Percentiles rank a stretch among this genome's conserved stretches.
Conservation (phyloP, 2,113 vertebrate species). For the Crotalus helleri region DNA sequence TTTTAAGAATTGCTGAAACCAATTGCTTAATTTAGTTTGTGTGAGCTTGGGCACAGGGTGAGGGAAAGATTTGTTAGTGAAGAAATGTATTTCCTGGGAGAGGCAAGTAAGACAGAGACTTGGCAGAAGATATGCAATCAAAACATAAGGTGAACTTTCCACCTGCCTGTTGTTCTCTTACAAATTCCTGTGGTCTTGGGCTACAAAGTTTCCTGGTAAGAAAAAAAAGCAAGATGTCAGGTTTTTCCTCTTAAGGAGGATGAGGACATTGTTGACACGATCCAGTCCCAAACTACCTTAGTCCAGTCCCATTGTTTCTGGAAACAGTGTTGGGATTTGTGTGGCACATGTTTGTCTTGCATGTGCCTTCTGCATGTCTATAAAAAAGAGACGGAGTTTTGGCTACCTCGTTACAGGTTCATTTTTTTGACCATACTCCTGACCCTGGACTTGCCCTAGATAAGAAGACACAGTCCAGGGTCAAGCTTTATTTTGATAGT, state of each 20-base stretch:
- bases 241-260: background rate
- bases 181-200: no score
- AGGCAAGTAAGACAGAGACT: no score
- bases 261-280: no score
- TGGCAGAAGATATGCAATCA: background rate
- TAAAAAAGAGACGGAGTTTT: no score
- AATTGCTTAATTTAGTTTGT: background rate
- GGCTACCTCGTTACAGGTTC: no score
- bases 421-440: background rate
- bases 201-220: background rate
- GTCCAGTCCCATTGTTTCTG: conserved; percentile 58
- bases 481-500: conserved; percentile 1
- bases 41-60: no score
- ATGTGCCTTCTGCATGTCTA: no score
- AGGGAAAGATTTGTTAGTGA: no score
- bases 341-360: background rate
- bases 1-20: background rate
- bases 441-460: background rate
- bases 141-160: background rate
- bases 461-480: no score
- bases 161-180: no score
- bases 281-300: conserved; percentile 15
- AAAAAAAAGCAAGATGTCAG: background rate
- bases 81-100: no score
- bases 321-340: conserved; percentile 27